phyloP scores from a whole-genome alignment of 1,140 invertebrate genomes.

The Belonocnema kinseyi region DNA sequence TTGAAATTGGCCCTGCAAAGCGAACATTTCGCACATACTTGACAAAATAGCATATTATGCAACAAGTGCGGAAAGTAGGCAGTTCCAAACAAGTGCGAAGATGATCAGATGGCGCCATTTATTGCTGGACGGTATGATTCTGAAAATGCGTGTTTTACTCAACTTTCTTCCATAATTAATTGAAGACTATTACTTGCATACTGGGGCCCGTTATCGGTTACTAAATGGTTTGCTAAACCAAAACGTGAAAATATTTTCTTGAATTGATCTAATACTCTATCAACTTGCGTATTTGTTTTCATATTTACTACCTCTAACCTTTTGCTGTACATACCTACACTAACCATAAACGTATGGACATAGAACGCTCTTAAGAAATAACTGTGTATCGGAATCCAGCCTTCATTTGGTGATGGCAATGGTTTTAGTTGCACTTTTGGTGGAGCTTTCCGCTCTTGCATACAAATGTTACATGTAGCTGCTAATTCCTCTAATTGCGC shows the following conservation, averaged over 20 bases:
- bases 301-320: slow-evolving; percentile 46
- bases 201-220: too few species aligned
- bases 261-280: too few species aligned
- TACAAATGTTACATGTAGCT: slow-evolving; percentile 54
- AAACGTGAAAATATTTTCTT: too few species aligned
- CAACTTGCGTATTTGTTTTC: too few species aligned
- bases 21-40: too few species aligned
- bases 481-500: slow-evolving; percentile 62
- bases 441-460: slow-evolving; percentile 45
- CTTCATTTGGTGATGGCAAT: slow-evolving; percentile 63
- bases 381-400: slow-evolving; percentile 68
- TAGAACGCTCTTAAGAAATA: slow-evolving; percentile 56
- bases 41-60: too few species aligned
- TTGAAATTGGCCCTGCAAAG: too few species aligned
- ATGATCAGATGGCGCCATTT: slow-evolving; percentile 64
- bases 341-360: slow-evolving; percentile 52
- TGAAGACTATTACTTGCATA: too few species aligned
- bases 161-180: slow-evolving; percentile 43
- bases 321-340: slow-evolving; percentile 62
- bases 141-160: slow-evolving; percentile 55
- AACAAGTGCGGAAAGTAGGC: too few species aligned
- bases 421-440: slow-evolving; percentile 48
- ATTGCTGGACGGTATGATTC: slow-evolving; percentile 60
- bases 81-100: too few species aligned
- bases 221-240: too few species aligned